Evolutionary conservation across 1,140 invertebrate genomes (phyloP).

Genomic region (Cephus cinctus): DNA sequence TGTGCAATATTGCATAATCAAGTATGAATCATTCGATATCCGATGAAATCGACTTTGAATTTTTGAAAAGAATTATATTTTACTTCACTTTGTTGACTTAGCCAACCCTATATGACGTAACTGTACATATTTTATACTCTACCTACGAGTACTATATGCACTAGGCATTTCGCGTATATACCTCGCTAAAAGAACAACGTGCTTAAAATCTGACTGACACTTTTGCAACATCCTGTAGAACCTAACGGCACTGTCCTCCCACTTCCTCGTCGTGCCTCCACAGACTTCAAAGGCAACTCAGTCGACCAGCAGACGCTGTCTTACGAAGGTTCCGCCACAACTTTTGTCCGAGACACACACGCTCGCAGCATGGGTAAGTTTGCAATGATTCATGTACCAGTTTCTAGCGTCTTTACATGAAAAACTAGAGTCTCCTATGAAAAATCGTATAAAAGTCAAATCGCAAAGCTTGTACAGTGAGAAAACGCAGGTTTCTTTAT

Average conservation of each 20-base stretch:
- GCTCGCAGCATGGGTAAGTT: constrained; percentile 34
- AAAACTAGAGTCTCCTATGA: background rate
- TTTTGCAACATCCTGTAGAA: constrained; percentile 14
- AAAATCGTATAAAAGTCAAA: background rate
- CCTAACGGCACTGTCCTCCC: constrained; percentile 14
- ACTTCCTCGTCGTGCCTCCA: constrained; percentile 8
- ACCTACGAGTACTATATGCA: background rate
- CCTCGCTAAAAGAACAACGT: background rate
- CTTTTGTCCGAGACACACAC: constrained; percentile 12
- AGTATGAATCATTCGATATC: too few species aligned
- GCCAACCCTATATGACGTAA: background rate
- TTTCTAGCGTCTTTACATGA: background rate
- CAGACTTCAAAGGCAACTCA: constrained; percentile 18
- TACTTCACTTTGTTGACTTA: background rate
- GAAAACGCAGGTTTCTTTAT: too few species aligned
- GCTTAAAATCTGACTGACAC: too few species aligned
- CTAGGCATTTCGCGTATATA: background rate
- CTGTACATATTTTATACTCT: background rate
- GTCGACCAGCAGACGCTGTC: constrained; percentile 30
- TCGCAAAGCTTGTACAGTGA: constrained; percentile 1
- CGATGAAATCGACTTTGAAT: too few species aligned
- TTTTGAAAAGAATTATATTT: too few species aligned
- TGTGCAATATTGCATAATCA: too few species aligned
- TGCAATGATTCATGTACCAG: background rate
- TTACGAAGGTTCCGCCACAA: constrained; percentile 30